Evolutionary conservation across 2,113 vertebrate genomes (phyloP).

Genomic region (Platysteira castanea): DNA sequence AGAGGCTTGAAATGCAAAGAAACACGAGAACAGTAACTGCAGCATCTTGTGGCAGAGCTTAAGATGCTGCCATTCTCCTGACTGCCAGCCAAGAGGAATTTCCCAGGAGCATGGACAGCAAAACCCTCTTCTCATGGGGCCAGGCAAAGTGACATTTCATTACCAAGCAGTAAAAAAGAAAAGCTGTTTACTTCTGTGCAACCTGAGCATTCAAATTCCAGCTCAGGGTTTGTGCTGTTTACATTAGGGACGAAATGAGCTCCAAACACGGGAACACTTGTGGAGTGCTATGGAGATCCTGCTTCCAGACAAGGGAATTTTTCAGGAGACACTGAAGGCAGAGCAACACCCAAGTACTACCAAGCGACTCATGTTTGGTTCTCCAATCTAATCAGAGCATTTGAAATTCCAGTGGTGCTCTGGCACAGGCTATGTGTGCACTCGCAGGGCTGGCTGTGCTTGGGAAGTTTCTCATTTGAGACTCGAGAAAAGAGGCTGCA

Average conservation of each 20-base stretch:
- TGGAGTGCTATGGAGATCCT: not conserved
- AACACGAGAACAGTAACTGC: conserved; percentile 12
- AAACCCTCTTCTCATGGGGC: not conserved
- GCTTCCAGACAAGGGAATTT: not conserved
- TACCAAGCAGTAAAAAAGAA: not conserved
- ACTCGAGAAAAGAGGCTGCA: not conserved
- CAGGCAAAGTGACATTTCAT: not conserved
- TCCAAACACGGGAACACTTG: not conserved
- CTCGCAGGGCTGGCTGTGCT: not conserved
- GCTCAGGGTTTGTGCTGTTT: not conserved
- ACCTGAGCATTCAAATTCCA: not conserved
- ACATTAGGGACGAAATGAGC: not conserved
- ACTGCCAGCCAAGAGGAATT: conserved; percentile 37
- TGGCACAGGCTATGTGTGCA: not conserved
- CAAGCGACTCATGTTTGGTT: not conserved
- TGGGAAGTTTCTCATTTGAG: not conserved
- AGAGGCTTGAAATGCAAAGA: not conserved
- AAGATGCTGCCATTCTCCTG: not conserved
- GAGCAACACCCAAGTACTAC: not conserved
- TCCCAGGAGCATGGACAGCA: not conserved
- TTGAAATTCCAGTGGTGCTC: not conserved
- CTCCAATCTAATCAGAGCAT: not conserved
- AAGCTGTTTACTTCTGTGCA: not conserved
- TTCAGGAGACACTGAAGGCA: not conserved
- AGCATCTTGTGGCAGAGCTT: not conserved